These are phyloP conservation scores for Nephrotoma flavescens DNA, from an alignment of 2,888 invertebrate genomes.

Conservation along the genomic window DNA sequence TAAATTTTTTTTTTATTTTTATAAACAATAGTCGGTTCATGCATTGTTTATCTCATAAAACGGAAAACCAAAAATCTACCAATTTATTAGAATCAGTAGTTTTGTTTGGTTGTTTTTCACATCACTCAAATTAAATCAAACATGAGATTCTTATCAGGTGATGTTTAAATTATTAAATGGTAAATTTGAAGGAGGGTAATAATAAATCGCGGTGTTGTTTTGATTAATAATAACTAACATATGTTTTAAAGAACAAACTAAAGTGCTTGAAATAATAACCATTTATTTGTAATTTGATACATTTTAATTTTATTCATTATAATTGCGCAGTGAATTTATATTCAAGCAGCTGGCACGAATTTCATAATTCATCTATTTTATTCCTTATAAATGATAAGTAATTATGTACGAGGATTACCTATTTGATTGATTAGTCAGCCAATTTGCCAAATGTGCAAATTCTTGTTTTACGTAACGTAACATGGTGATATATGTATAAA, in stretches of 20 bases:
- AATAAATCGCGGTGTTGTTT: not conserved
- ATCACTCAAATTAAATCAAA: not conserved
- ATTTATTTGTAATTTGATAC: not conserved
- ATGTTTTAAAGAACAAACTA: not conserved
- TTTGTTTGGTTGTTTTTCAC: not conserved
- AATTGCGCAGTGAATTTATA: not conserved
- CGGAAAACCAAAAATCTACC: not conserved
- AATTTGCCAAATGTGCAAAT: not conserved
- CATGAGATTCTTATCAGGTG: not conserved
- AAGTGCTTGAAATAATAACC: not conserved
- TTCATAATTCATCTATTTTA: not conserved
- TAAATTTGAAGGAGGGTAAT: not conserved
- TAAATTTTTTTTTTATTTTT: not conserved
- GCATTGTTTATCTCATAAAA: not conserved
- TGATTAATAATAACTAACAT: not conserved
- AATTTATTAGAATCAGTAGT: not conserved
- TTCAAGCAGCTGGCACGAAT: not conserved
- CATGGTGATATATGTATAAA: too few relatives aligned
- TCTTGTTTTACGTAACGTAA: not conserved
- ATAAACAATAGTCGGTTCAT: not conserved
- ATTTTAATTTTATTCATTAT: not conserved
- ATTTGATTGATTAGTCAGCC: not conserved
- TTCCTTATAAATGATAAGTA: not conserved
- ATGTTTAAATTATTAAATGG: not conserved
- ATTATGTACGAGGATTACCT: not conserved